Conservation (phyloP, 1,140 invertebrate genomes). For the Anadara kagoshimensis region DNA sequence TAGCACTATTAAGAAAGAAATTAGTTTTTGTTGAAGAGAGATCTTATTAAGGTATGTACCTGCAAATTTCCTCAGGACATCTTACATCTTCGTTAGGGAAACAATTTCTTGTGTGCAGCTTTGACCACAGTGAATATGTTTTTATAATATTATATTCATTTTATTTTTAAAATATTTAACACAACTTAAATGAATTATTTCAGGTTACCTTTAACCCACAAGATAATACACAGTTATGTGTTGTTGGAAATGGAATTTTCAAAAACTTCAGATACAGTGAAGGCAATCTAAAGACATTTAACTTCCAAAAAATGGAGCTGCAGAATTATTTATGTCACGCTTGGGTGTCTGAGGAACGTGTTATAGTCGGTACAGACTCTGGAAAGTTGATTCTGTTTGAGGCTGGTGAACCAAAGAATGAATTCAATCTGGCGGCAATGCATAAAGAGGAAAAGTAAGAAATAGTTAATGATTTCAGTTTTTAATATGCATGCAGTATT, state of each 20-base stretch:
- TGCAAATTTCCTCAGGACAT: no score
- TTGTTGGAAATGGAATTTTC: conserved; percentile 84
- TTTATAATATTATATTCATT: no score
- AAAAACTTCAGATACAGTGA: conserved; percentile 87
- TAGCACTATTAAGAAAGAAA: no score
- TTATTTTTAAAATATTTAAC: background rate
- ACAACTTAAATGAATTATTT: background rate
- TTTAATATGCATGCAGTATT: no score
- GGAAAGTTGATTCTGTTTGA: conserved; percentile 85
- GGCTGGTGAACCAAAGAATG: conserved; percentile 83
- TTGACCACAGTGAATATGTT: no score
- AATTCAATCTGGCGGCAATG: conserved; percentile 61
- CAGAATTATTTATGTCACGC: conserved; percentile 81
- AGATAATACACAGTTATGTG: conserved; percentile 83
- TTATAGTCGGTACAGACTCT: conserved; percentile 84
- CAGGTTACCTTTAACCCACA: conserved; percentile 84
- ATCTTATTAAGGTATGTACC: no score
- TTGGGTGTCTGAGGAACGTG: conserved; percentile 80
- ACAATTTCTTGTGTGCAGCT: no score
- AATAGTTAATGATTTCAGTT: no score
- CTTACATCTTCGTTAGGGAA: no score
- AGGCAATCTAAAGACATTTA: conserved; percentile 86
- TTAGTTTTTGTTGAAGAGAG: no score
- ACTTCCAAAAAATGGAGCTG: conserved; percentile 87
- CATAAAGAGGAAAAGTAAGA: no score